phyloP scores from a whole-genome alignment of 2,113 vertebrate genomes.

The Mobula hypostoma region DNA sequence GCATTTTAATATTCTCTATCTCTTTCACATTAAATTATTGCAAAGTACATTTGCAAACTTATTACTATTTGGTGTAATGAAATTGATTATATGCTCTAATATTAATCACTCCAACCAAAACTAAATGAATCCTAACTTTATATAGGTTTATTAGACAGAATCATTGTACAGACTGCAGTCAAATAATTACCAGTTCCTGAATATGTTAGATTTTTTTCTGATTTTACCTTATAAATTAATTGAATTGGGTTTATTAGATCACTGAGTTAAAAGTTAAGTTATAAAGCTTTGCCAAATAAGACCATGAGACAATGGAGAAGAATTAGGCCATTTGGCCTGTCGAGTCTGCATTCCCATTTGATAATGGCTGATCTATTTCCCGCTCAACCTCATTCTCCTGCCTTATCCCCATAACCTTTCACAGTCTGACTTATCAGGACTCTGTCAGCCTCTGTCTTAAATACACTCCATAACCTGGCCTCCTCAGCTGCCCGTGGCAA shows the following conservation, averaged over 20 bases:
- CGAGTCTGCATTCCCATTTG: no score
- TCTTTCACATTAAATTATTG: neutral
- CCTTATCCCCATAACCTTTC: no score
- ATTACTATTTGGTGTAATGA: neutral
- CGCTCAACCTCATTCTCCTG: no score
- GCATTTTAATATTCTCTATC: neutral
- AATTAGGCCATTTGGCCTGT: no score
- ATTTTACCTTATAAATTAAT: neutral
- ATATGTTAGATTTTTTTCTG: neutral
- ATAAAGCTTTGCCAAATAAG: neutral
- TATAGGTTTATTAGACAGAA: neutral
- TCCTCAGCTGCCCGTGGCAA: no score
- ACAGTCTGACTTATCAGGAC: no score
- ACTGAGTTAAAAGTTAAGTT: neutral
- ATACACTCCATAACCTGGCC: no score
- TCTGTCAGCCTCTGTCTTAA: no score
- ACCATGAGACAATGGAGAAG: no score
- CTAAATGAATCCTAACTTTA: neutral
- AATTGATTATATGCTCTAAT: slow-evolving; percentile 12
- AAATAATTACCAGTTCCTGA: neutral
- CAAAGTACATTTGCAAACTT: neutral
- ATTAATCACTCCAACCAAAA: slow-evolving; percentile 11
- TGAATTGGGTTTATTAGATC: neutral
- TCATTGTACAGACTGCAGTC: neutral
- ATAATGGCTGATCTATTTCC: no score